Evolutionary conservation across 2,888 invertebrate genomes (phyloP).

Genomic region (Syrista parreyssii): DNA sequence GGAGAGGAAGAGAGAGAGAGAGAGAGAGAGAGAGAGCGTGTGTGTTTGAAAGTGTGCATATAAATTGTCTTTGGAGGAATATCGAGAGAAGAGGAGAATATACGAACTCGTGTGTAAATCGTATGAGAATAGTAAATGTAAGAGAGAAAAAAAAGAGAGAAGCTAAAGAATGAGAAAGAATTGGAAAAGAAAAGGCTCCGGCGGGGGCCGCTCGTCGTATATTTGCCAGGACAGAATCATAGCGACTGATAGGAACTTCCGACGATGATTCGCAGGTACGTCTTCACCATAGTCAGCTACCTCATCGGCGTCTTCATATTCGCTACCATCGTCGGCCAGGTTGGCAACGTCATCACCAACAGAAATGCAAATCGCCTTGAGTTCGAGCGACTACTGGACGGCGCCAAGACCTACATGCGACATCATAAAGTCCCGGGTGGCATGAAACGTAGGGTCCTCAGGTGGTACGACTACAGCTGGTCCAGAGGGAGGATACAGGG

Average conservation of each 20-base stretch:
- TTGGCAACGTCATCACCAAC: constrained; percentile 97
- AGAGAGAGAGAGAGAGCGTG: constrained; percentile 9
- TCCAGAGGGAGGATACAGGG: constrained; percentile 95
- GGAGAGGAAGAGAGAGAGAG: constrained; percentile 21
- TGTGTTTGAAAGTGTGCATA: not conserved
- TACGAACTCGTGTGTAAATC: constrained; percentile 1
- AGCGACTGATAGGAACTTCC: constrained; percentile 26
- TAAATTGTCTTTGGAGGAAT: constrained; percentile 14
- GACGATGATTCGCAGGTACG: constrained; percentile 77
- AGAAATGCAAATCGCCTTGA: constrained; percentile 95
- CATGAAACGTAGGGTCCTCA: constrained; percentile 93
- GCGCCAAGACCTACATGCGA: constrained; percentile 97
- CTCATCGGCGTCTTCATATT: constrained; percentile 98
- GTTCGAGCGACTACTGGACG: constrained; percentile 93
- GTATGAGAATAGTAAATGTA: not conserved
- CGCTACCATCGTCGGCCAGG: constrained; percentile 97
- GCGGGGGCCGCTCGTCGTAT: constrained; percentile 62
- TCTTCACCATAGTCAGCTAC: constrained; percentile 97
- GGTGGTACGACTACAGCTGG: constrained; percentile 99
- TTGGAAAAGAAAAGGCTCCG: constrained; percentile 62
- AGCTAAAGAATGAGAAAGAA: constrained; percentile 19
- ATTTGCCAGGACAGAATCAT: constrained; percentile 9
- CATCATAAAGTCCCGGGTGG: constrained; percentile 96
- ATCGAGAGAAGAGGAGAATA: constrained; percentile 10
- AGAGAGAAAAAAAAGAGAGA: constrained; percentile 9